These are phyloP conservation scores for Drosophila austrosaltans DNA, from an alignment of 2,888 invertebrate species.

Conservation along the genomic window DNA sequence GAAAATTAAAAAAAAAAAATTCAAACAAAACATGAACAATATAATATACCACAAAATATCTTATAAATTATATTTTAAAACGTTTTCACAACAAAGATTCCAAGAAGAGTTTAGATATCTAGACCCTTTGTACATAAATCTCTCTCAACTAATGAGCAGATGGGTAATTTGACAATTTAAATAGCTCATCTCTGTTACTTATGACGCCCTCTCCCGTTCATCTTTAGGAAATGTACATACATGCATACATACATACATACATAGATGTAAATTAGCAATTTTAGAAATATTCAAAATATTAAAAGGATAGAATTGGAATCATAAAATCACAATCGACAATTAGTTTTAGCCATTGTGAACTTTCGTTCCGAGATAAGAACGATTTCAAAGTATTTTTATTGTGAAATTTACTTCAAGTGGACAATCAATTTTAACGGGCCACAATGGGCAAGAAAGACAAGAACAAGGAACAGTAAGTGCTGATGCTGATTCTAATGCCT, in stretches of 20 bases:
- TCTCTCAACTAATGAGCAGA: too few species aligned
- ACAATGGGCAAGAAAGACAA: constrained; percentile 82
- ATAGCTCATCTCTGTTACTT: background rate
- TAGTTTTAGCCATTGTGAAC: background rate
- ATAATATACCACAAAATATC: background rate
- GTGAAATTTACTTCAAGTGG: constrained; percentile 39
- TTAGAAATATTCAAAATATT: background rate
- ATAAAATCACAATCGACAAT: background rate
- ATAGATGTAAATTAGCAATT: background rate
- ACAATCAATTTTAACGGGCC: constrained; percentile 21
- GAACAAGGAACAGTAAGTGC: constrained; percentile 81
- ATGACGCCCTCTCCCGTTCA: background rate
- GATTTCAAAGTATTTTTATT: constrained; percentile 32
- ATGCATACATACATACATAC: background rate
- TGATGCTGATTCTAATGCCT: constrained; percentile 21
- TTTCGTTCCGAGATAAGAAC: background rate
- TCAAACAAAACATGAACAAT: background rate
- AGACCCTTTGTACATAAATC: too few species aligned
- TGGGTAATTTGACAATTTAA: too few species aligned
- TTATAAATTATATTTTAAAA: background rate
- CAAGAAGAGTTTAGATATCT: too few species aligned
- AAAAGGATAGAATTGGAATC: background rate
- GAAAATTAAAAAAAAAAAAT: background rate
- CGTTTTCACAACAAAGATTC: too few species aligned
- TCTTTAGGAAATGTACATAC: background rate